Base-by-base conservation (phyloP, 2,888 invertebrate species). In the Parasteatoda lunata region DNA sequence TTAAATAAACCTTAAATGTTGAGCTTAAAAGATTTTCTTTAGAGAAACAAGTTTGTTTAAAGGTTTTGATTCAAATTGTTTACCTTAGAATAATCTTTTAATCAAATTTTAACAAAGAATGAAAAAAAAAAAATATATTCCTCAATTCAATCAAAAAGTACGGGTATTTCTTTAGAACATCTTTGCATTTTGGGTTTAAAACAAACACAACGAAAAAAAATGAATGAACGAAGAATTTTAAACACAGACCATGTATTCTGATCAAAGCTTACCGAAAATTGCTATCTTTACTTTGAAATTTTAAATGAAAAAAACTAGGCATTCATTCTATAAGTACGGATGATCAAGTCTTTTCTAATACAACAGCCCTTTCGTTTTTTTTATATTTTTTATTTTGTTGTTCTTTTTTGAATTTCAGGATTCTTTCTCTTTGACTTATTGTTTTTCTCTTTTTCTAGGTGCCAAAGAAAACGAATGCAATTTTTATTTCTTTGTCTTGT, bases 261-360 rank as follows among this genome's bases (percentile, higher is more conserved):
- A 59, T 59, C 59, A 9, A 7, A 59, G 59, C n/a, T 59, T 59
- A 9, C 59, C n/a, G 59, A 59, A 59, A 59, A 9, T n/a, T 59
- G 59, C n/a, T 7, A 59, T 59, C 59, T 59, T 9, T 30, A 30
- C 15, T 68, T 8, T 8, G 66, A 30, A 68, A 68, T n/a, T 30
- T 30, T 15, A 68, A 68, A 45, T 9, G 45, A 68, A 9, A 68
- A 45, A 54, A 66, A 73, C 51, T 72, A 79, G 49, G 66, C 66
- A 73, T 47, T 68, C 47, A 52, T 13, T 52, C 45, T 54, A 73
- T 73, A 48, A 73, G 73, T 65, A 73, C 68, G 75, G 75, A 81
- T 75, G 75, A 81, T 81, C 81, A 69, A 81, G 81, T 75, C 69
- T 52, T 75, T 75, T 54, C 48, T 15, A 48, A 48, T 45, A 9